These are phyloP conservation scores for Burhinus bistriatus DNA, from an alignment of 2,113 vertebrate genomes.

Conservation along the genomic window DNA sequence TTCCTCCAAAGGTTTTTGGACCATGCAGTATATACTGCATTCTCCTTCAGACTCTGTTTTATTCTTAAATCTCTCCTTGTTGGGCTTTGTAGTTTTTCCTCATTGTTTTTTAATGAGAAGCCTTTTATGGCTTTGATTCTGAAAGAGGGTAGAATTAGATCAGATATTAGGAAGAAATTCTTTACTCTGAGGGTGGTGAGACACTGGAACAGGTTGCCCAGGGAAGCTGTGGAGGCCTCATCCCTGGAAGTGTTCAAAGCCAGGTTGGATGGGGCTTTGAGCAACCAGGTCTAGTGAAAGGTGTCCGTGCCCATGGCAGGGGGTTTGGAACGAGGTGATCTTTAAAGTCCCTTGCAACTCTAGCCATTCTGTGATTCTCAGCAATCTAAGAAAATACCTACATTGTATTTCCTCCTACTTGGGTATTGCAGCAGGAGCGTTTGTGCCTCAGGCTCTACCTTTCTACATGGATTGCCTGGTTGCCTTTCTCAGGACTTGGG, in stretches of 20 bases:
- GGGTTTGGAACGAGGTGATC: too few species aligned
- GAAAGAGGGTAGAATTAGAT: too few species aligned
- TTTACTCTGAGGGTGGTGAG: too few species aligned
- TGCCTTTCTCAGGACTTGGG: not conserved
- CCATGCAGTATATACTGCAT: not conserved
- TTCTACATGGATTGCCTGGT: not conserved
- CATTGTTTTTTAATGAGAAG: not conserved
- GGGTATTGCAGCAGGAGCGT: not conserved
- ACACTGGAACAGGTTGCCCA: too few species aligned
- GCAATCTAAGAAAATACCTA: not conserved
- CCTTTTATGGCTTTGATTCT: not conserved
- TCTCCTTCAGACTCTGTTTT: not conserved
- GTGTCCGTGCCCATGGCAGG: too few species aligned
- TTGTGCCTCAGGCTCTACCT: not conserved
- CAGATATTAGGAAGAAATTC: too few species aligned
- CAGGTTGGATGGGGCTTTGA: too few species aligned
- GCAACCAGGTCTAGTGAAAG: too few species aligned
- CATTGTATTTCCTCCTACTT: not conserved
- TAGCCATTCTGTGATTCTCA: not conserved
- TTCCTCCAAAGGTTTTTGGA: not conserved
- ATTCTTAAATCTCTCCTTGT: not conserved
- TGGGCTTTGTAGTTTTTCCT: not conserved
- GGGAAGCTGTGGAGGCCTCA: too few species aligned
- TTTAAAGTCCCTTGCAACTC: too few species aligned
- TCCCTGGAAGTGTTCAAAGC: too few species aligned